Percentiles rank a stretch among this genome's conserved stretches.
phyloP scores from a whole-genome alignment of 2,113 vertebrate species.

The Vulpes lagopus region DNA sequence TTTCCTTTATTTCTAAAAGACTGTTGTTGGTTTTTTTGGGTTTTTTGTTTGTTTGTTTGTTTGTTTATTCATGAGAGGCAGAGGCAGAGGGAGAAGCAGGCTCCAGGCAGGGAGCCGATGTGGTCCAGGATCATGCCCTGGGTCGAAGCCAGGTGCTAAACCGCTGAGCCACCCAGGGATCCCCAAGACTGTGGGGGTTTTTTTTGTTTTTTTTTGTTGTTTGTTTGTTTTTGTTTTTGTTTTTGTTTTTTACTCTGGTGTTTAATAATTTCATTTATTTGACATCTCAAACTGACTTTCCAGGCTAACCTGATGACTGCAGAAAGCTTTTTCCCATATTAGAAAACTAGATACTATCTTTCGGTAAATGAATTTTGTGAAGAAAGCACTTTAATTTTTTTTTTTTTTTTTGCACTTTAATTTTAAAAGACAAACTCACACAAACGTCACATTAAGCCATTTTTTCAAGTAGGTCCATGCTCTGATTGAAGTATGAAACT shows the following conservation, averaged over 20 bases:
- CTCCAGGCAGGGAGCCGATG: too few relatives aligned
- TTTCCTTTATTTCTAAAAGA: slow-evolving; percentile 53
- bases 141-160: too few relatives aligned
- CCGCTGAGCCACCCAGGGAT: too few relatives aligned
- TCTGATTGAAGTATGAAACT: slow-evolving; percentile 15
- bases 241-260: background rate
- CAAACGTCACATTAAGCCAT: slow-evolving; percentile 16
- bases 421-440: background rate
- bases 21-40: too few relatives aligned
- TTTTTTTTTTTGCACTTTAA: too few relatives aligned
- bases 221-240: too few relatives aligned
- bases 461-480: slow-evolving; percentile 12
- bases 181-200: too few relatives aligned
- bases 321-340: slow-evolving; percentile 10
- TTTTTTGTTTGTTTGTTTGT: too few relatives aligned
- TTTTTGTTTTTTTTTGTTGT: too few relatives aligned
- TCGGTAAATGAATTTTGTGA: slow-evolving; percentile 8
- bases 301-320: background rate
- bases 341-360: slow-evolving; percentile 15
- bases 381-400: slow-evolving; percentile 44
- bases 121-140: too few relatives aligned
- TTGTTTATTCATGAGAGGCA: too few relatives aligned
- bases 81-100: too few relatives aligned
- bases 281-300: background rate
- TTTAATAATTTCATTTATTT: slow-evolving; percentile 52